Evolutionary conservation across 23 tunicate genomes (phyloP).

Genomic region (Clavelina lepadiformis): DNA sequence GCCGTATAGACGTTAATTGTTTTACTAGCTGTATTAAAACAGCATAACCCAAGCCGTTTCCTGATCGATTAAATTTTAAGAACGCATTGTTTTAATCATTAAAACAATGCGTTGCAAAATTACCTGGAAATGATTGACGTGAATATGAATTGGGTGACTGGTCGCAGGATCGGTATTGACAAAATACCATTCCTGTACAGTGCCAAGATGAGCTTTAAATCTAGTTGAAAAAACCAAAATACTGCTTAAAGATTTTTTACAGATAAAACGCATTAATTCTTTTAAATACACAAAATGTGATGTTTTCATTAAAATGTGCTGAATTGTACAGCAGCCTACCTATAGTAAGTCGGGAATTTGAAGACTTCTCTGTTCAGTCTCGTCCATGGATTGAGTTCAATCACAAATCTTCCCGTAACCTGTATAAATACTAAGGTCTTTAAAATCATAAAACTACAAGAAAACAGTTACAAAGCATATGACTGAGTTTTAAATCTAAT

Average conservation of each 20-base stretch:
- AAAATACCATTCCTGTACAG: constrained; percentile 34
- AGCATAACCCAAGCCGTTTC: background rate
- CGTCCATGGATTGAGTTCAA: constrained; percentile 33
- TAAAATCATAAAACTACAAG: too few species aligned
- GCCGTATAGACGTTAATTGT: too few species aligned
- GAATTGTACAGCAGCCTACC: constrained; percentile 28
- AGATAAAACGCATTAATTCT: too few species aligned
- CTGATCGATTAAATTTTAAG: background rate
- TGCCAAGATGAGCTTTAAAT: constrained; percentile 20
- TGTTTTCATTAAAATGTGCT: too few species aligned
- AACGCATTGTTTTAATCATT: too few species aligned
- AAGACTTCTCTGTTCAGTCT: constrained; percentile 35
- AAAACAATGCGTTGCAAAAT: background rate
- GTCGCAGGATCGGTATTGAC: constrained; percentile 14
- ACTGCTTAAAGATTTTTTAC: too few species aligned
- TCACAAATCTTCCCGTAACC: constrained; percentile 41
- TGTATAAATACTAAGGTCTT: too few species aligned
- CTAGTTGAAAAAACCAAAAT: constrained; percentile 5
- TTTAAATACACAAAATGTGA: too few species aligned
- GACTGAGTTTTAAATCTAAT: too few species aligned
- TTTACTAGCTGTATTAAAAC: background rate
- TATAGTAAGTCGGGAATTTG: constrained; percentile 21
- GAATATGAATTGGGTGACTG: constrained; percentile 47
- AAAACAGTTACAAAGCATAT: too few species aligned
- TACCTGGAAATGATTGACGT: constrained; percentile 57